phyloP scores from a whole-genome alignment of 2,888 invertebrate genomes.

The Macrosoma leucophasiata region DNA sequence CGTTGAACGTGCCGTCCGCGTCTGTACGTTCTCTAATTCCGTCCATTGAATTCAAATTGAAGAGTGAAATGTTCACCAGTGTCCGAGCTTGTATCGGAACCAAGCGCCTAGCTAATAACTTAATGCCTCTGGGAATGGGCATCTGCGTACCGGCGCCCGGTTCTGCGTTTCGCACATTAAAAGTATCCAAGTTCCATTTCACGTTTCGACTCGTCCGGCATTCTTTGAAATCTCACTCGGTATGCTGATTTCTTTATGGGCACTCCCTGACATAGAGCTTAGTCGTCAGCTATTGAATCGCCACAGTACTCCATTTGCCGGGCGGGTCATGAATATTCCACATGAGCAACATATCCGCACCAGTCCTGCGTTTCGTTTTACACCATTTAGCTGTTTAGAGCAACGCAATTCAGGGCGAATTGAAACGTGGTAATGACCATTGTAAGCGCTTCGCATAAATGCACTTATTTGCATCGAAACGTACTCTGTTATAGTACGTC shows the following conservation, averaged over 20 bases:
- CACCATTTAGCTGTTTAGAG: constrained; percentile 58
- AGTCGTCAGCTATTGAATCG: constrained; percentile 29
- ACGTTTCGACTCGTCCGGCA: constrained; percentile 27
- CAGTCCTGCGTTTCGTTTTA: constrained; percentile 49
- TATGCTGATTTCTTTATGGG: constrained; percentile 34
- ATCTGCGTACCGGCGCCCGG: constrained; percentile 36
- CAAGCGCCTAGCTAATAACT: constrained; percentile 66
- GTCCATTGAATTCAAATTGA: constrained; percentile 71
- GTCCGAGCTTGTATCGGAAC: constrained; percentile 50
- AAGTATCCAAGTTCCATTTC: constrained; percentile 30
- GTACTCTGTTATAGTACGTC: constrained; percentile 50
- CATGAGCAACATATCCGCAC: constrained; percentile 44
- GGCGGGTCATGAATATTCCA: constrained; percentile 54
- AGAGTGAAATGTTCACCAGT: constrained; percentile 58
- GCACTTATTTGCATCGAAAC: constrained; percentile 64
- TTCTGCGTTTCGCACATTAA: constrained; percentile 33
- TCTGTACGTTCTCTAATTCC: constrained; percentile 56
- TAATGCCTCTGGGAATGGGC: constrained; percentile 66
- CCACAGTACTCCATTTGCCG: constrained; percentile 42
- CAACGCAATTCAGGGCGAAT: constrained; percentile 48
- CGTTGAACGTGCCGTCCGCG: constrained; percentile 42
- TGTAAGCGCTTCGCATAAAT: constrained; percentile 56
- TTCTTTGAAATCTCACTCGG: constrained; percentile 28
- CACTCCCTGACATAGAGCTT: constrained; percentile 22
- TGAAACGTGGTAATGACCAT: constrained; percentile 66